phyloP scores from a whole-genome alignment of 2,797 vertebrate genomes.

The Clarias pachynema region DNA sequence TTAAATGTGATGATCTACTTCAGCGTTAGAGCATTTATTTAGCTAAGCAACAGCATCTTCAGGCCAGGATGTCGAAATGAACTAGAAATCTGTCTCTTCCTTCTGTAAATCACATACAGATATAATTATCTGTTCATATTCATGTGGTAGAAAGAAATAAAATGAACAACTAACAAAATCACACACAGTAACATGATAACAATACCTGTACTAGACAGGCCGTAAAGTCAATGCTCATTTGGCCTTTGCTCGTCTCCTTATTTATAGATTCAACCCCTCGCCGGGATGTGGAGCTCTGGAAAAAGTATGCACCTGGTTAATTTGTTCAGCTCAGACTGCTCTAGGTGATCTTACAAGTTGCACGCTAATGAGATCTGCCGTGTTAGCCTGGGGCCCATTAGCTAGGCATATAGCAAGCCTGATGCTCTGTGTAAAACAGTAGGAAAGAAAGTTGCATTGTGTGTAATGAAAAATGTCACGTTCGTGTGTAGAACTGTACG shows the following conservation, averaged over 20 bases:
- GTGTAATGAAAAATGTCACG: not conserved
- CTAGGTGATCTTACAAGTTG: constrained; percentile 12
- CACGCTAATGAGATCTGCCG: constrained; percentile 25
- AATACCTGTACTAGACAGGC: constrained; percentile 15
- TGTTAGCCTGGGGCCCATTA: constrained; percentile 11
- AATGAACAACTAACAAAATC: constrained; percentile 10
- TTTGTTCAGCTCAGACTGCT: constrained; percentile 15
- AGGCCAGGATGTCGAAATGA: not conserved
- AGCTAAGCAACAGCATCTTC: not conserved
- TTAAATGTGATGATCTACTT: not conserved
- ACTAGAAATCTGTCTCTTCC: not conserved
- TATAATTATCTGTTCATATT: not conserved
- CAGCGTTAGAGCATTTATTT: not conserved
- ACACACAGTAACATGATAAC: constrained; percentile 13
- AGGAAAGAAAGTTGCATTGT: not conserved
- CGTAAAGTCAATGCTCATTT: constrained; percentile 20
- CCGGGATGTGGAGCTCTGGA: constrained; percentile 18
- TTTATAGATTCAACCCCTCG: constrained; percentile 35
- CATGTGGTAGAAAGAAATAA: not conserved
- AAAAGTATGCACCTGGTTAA: constrained; percentile 8
- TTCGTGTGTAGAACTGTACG: not conserved
- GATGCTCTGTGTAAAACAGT: not conserved
- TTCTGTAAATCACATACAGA: not conserved
- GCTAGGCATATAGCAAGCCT: not conserved
- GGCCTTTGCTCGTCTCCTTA: constrained; percentile 14